Percentiles rank a stretch among this genome's conserved stretches.
phyloP scores from a whole-genome alignment of 2,797 vertebrate genomes.

The Enteromius viviparus region DNA sequence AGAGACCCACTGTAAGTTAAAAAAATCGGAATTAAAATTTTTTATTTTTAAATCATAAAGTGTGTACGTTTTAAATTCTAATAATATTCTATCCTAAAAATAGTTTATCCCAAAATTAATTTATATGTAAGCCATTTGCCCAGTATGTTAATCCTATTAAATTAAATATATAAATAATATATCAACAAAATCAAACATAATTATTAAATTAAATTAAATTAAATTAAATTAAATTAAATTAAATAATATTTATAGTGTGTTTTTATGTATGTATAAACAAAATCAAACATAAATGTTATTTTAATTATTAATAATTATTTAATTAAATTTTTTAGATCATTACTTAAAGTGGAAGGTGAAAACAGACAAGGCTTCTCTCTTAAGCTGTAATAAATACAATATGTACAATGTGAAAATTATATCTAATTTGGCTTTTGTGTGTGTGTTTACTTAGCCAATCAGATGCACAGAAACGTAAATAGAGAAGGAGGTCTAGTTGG shows the following conservation, averaged over 20 bases:
- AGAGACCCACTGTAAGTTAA: not conserved
- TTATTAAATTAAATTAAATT: not conserved
- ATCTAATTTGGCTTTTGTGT: not conserved
- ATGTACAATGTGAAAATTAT: not conserved
- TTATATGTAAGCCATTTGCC: not conserved
- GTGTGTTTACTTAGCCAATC: constrained; percentile 8
- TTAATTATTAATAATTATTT: not conserved
- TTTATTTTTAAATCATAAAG: too few relatives aligned
- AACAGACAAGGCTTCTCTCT: not conserved
- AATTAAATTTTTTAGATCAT: not conserved
- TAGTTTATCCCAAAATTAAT: not conserved
- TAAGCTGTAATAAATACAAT: not conserved
- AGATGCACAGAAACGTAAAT: constrained; percentile 14
- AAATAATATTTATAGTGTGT: too few relatives aligned
- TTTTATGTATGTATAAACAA: too few relatives aligned
- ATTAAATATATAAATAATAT: too few relatives aligned
- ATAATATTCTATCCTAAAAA: not conserved
- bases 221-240: not conserved
- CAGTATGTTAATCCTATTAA: too few relatives aligned
- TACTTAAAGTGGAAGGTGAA: not conserved
- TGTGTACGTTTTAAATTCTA: not conserved
- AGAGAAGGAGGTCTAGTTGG: not conserved
- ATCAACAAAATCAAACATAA: too few relatives aligned
- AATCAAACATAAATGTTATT: not conserved
- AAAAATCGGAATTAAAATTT: not conserved